A percentile compares a stretch with the other conserved stretches of the same genome.
Conservation (phyloP, 2,888 invertebrate genomes). For the Leptothorax acervorum region DNA sequence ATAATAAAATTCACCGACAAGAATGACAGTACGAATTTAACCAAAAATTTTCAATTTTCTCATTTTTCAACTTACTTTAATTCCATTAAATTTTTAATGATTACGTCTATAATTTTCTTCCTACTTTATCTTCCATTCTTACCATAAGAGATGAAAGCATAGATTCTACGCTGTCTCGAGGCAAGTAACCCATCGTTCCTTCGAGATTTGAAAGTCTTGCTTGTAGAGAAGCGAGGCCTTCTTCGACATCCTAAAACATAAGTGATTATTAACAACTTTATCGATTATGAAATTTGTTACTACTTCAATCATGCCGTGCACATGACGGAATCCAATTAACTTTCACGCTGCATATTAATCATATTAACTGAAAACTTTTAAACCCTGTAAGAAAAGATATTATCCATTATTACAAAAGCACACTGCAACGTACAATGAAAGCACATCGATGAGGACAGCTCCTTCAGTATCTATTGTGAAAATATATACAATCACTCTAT, state of each 20-base stretch:
- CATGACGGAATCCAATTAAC: slow-evolving; percentile 62
- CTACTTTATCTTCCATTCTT: slow-evolving; percentile 82
- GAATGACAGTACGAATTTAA: background rate
- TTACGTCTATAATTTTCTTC: background rate
- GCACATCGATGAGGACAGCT: background rate
- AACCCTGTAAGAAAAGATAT: slow-evolving; percentile 48
- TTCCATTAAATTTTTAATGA: background rate
- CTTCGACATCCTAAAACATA: slow-evolving; percentile 82
- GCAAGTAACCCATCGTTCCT: slow-evolving; percentile 89
- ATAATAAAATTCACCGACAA: background rate
- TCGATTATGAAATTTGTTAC: background rate
- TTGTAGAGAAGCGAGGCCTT: slow-evolving; percentile 90
- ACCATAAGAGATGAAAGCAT: slow-evolving; percentile 92
- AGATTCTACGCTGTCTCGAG: slow-evolving; percentile 90
- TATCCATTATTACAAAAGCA: background rate
- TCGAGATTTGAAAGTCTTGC: slow-evolving; percentile 90
- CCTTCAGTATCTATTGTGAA: background rate
- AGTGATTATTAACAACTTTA: slow-evolving; percentile 42
- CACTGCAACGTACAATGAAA: slow-evolving; percentile 22
- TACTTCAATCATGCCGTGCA: slow-evolving; percentile 73
- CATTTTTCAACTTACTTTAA: background rate
- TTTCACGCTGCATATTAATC: slow-evolving; percentile 73
- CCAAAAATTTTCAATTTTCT: background rate
- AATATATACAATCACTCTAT: background rate
- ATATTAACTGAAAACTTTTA: slow-evolving; percentile 76